phyloP scores from a whole-genome alignment of 2,888 invertebrate genomes.

The Unio pictorum region DNA sequence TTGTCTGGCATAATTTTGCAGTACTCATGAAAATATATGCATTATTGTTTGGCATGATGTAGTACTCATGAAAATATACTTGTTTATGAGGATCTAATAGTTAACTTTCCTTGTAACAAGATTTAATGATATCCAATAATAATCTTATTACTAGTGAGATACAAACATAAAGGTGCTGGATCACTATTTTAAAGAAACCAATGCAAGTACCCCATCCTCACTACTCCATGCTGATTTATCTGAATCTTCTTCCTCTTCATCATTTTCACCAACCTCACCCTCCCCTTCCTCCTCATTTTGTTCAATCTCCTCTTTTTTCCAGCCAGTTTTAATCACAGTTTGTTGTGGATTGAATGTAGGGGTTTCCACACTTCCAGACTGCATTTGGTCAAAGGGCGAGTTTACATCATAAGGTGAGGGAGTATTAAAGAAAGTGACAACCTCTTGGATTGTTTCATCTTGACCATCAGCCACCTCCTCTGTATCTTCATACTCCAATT shows the following conservation, averaged over 20 bases:
- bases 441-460: conserved; percentile 26
- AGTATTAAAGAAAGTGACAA: conserved; percentile 21
- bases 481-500: conserved; percentile 24
- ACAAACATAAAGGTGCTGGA: too few species aligned
- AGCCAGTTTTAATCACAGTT: conserved; percentile 22
- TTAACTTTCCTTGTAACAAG: too few species aligned
- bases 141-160: too few species aligned
- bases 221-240: neutral
- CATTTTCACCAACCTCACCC: conserved; percentile 7
- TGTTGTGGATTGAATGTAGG: conserved; percentile 24
- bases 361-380: conserved; percentile 27
- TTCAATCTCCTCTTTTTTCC: conserved; percentile 12
- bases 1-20: too few species aligned
- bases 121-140: too few species aligned
- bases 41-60: too few species aligned
- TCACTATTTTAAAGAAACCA: neutral
- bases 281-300: conserved; percentile 10
- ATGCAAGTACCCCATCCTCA: too few species aligned
- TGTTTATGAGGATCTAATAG: too few species aligned
- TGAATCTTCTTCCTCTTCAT: conserved; percentile 14
- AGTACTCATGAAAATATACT: too few species aligned
- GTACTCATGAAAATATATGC: too few species aligned
- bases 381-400: conserved; percentile 7
- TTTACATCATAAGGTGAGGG: neutral
- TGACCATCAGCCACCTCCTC: conserved; percentile 39